Percentiles rank a stretch among this genome's conserved stretches.
Conservation (phyloP, 2,113 vertebrate species). For the Hypocryptadius cinnamomeus region DNA sequence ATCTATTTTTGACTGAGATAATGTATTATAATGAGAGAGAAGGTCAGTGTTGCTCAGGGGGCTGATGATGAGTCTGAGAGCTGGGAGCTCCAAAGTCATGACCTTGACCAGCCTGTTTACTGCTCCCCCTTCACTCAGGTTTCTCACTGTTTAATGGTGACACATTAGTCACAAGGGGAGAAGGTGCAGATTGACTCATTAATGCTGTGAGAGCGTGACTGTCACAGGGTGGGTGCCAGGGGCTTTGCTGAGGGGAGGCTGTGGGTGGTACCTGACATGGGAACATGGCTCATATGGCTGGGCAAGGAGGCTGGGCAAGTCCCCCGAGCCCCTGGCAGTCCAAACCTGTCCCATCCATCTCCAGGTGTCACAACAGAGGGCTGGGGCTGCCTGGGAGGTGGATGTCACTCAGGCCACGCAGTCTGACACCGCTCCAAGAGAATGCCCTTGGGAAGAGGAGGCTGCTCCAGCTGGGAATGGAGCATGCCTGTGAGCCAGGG, state of each 20-base stretch:
- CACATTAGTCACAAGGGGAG: not conserved
- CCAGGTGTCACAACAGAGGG: not conserved
- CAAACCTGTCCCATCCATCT: not conserved
- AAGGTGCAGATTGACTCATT: not conserved
- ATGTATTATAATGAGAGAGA: not conserved
- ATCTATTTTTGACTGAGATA: slow-evolving; percentile 14
- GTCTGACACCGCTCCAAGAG: not conserved
- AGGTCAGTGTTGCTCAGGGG: not conserved
- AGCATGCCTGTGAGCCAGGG: not conserved
- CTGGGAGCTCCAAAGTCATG: not conserved
- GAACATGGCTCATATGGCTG: not conserved
- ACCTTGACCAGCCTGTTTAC: not conserved
- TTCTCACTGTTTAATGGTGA: not conserved
- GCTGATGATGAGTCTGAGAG: not conserved
- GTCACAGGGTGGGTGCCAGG: not conserved
- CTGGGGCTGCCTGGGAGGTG: not conserved
- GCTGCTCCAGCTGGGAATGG: not conserved
- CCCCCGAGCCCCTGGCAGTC: not conserved
- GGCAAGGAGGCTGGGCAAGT: not conserved
- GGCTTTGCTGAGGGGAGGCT: not conserved
- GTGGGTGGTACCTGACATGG: not conserved
- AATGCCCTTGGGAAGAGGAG: not conserved
- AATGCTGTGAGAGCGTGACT: not conserved
- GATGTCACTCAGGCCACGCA: not conserved
- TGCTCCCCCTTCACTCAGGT: not conserved